Evolutionary conservation across 2,888 invertebrate species (phyloP), one percentile per base, ranked within the genome.

Genomic region (Dicyrtomina minuta): DNA sequence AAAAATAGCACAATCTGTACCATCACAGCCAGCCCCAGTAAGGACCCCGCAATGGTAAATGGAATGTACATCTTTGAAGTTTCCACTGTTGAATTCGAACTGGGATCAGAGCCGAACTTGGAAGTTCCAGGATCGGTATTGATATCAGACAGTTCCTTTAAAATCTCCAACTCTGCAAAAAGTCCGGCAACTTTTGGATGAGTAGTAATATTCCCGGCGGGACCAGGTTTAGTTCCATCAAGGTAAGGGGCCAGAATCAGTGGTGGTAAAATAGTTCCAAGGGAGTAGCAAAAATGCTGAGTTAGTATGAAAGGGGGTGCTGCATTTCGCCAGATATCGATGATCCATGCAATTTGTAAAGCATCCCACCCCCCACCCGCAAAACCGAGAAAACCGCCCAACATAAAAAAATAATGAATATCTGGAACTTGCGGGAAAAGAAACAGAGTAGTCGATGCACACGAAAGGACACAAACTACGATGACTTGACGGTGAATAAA

Each of bases 311-410:
- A 75, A 0, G 72, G 72, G 0, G 64, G 70, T 0, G 72, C 58
- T 22, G 67, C 53, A 22, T 27, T n/a, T 26, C 71, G 66, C 75
- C 73, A 73, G 20, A 73, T 69, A 59, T 74, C 72, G 53, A 74
- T 74, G 6, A 74, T 66, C 74, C 74, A 74, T 0, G 70, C 73
- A 27, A 74, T 62, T 65, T 74, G 74, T 6, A 71, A 72, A 2
- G 72, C 39, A 51, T 73, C 74, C 46, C 72, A 73, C n/a, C 68
- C 58, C 4, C 74, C 74, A 12, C 49, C 66, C 15, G 55, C 69
- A 20, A 74, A 66, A 8, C 74, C 74, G 1, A 70, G 46, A 2
- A 71, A 12, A 6, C 49, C 72, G 8, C 67, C 71, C 20, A 59
- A 20, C 12, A 46, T 22, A 41, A 66, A 73, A 44, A 73, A 73